Percentiles rank a stretch among this genome's conserved stretches.
Evolutionary conservation across 2,113 vertebrate species (phyloP).

Genomic region (Rhinichthys klamathensis): DNA sequence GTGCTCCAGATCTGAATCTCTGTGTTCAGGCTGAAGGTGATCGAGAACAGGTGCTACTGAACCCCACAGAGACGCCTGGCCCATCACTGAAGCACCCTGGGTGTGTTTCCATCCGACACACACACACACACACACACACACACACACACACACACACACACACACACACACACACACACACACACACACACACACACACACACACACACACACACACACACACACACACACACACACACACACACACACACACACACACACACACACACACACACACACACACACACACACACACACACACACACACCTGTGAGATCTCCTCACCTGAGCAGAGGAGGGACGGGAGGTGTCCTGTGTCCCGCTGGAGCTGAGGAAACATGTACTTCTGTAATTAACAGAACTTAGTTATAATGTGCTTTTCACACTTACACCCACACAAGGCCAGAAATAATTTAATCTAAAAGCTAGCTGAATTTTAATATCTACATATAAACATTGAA

Average conservation of each 20-base stretch:
- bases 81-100: not conserved
- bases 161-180: not conserved
- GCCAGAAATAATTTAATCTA: slow-evolving; percentile 1
- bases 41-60: slow-evolving; percentile 17
- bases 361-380: not conserved
- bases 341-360: not conserved
- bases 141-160: not conserved
- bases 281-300: not conserved
- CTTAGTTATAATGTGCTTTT: not conserved
- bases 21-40: not conserved
- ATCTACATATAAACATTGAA: not conserved
- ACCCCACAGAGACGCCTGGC: slow-evolving; percentile 1
- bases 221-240: not conserved
- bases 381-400: not conserved
- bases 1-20: not conserved
- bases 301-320: slow-evolving; percentile 8
- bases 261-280: too few relatives aligned
- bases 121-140: not conserved
- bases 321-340: not conserved
- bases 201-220: not conserved
- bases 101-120: not conserved
- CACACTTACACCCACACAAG: slow-evolving; percentile 4
- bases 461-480: not conserved
- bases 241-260: too few relatives aligned
- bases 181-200: not conserved